Evolutionary conservation across 2,888 invertebrate genomes (phyloP), one percentile per base, ranked within the genome.

Genomic region (Clitarchus hookeri): DNA sequence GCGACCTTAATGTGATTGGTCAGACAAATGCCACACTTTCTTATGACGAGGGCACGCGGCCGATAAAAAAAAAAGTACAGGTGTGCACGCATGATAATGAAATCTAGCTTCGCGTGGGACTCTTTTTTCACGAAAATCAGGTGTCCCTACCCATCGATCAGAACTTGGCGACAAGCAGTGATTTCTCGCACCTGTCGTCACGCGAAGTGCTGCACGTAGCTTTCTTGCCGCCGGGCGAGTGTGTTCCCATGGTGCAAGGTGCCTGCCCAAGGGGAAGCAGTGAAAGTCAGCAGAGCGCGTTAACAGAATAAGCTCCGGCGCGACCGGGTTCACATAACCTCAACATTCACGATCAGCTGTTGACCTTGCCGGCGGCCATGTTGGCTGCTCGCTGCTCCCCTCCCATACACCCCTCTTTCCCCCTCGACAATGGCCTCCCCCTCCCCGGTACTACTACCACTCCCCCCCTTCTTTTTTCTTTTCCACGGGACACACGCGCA

Each of bases 261-360:
- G n/a, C 23, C 53, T 19, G 53, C 36, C 16, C 48, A 53, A 12
- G n/a, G 65, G 65, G 23, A 65, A 65, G 48, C 65, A 65, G 65
- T 65, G 65, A 65, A 65, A 65, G 65, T 65, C 53, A 19, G 53
- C 4, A 19, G 53, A 53, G 53, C 53, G 19, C 53, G 53, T 53
- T 16, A 2, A 13, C 6, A 65, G 65, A 65, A 65, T 65, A 23
- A 6, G 65, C 65, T 65, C 12, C 65, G 65, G 23, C 65, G n/a
- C 65, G 65, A 65, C 65, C 65, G 65, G 65, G 65, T 65, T 65
- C 65, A 65, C 65, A 65, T 65, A 65, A 65, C 65, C 65, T 65
- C 65, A 65, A 65, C 65, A 65, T 65, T 65, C 65, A 65, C 65
- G 65, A 65, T 65, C 65, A 65, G 65, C 65, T 65, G 65, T 65